Evolutionary conservation across 2,113 vertebrate species (phyloP).

Genomic region (Callopanchax toddi): DNA sequence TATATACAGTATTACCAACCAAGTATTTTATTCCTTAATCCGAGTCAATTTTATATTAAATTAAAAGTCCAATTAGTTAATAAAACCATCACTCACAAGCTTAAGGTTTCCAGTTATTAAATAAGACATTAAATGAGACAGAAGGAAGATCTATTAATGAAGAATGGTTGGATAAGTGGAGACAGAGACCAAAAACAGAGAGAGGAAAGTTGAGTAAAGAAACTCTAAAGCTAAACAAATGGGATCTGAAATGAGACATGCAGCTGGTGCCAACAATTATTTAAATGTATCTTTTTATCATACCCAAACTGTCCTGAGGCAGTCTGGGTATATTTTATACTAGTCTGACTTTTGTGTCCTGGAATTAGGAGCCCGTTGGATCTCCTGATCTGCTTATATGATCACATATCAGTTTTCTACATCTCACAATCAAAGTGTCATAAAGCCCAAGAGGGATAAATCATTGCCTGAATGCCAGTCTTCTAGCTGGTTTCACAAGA

Average conservation of each 20-base stretch:
- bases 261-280: neutral
- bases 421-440: constrained; percentile 4
- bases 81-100: neutral
- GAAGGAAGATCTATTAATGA: neutral
- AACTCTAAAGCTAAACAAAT: neutral
- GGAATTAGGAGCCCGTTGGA: constrained; percentile 7
- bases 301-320: constrained; percentile 22
- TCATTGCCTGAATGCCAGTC: constrained; percentile 18
- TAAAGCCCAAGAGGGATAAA: constrained; percentile 18
- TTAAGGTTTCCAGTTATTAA: neutral
- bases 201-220: no score
- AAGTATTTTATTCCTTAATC: no score
- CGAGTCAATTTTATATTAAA: no score
- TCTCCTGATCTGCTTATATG: constrained; percentile 8
- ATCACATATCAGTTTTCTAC: constrained; percentile 4
- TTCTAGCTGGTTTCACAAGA: neutral
- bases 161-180: neutral
- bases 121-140: neutral
- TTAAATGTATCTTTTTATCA: constrained; percentile 24
- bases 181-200: neutral
- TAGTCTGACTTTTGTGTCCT: constrained; percentile 1
- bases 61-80: no score
- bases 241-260: neutral
- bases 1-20: no score
- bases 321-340: constrained; percentile 18